Conservation (phyloP, 1,140 invertebrate species). For the Colletes gigas region DNA sequence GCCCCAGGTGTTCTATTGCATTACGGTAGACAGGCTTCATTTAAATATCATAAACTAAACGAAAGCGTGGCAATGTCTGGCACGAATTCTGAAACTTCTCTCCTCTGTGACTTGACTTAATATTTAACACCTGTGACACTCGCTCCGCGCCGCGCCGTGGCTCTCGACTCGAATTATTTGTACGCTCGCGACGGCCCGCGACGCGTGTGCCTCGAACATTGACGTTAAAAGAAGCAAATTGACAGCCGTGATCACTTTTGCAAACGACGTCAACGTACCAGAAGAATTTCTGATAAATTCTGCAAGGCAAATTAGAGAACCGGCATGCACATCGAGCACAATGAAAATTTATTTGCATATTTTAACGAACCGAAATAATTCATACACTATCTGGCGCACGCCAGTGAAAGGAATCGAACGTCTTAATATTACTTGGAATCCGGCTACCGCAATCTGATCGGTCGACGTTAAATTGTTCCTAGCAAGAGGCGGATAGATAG, state of each 20-base stretch:
- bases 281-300: not conserved
- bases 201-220: not conserved
- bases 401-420: too few relatives aligned
- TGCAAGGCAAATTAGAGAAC: not conserved
- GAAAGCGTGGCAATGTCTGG: conserved; percentile 69
- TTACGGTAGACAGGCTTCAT: conserved; percentile 55
- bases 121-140: conserved; percentile 73
- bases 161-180: conserved; percentile 52
- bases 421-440: too few relatives aligned
- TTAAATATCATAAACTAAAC: conserved; percentile 71
- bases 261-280: not conserved
- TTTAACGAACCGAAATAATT: too few relatives aligned
- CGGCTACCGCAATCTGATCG: too few relatives aligned
- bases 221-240: conserved; percentile 4
- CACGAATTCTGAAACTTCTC: conserved; percentile 71
- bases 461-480: too few relatives aligned
- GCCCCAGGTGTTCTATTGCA: conserved; percentile 30
- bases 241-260: not conserved
- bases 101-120: conserved; percentile 64
- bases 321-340: too few relatives aligned
- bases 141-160: conserved; percentile 45
- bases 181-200: too few relatives aligned
- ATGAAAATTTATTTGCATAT: too few relatives aligned
- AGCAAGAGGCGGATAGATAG: not conserved
- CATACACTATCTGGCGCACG: too few relatives aligned